Evolutionary conservation across 2,888 invertebrate genomes (phyloP).

Genomic region (Blastobasis adustella): DNA sequence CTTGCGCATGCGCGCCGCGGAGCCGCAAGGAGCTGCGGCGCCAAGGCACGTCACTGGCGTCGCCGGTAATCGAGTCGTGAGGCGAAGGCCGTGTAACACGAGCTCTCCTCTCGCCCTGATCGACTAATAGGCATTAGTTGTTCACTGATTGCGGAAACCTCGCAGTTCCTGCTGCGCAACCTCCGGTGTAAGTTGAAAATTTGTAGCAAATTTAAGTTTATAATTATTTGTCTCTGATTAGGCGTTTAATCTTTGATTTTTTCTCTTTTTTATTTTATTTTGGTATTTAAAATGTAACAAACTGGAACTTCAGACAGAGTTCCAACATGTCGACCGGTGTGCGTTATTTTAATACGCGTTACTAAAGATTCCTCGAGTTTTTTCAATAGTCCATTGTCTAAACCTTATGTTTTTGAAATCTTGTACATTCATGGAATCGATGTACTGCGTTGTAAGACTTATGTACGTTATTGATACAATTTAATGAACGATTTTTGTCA

Average conservation of each 20-base stretch:
- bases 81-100: conserved; percentile 66
- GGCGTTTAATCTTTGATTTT: not conserved
- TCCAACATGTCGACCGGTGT: not conserved
- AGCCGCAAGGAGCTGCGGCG: conserved; percentile 51
- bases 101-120: conserved; percentile 60
- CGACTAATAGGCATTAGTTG: conserved; percentile 17
- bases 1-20: conserved; percentile 21
- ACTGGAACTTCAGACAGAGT: not conserved
- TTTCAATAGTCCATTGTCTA: conserved; percentile 51
- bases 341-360: conserved; percentile 24
- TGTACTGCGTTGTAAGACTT: conserved; percentile 16
- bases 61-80: conserved; percentile 63
- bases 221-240: not conserved
- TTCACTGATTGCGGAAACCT: too few relatives aligned
- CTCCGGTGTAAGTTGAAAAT: too few relatives aligned
- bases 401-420: conserved; percentile 36
- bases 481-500: conserved; percentile 18
- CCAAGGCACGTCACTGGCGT: conserved; percentile 59
- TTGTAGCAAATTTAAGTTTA: too few relatives aligned
- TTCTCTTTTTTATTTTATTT: not conserved
- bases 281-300: conserved; percentile 5
- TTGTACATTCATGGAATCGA: conserved; percentile 40
- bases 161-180: too few relatives aligned
- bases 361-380: conserved; percentile 38
- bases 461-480: conserved; percentile 16